Percentiles rank a stretch among this genome's conserved stretches.
phyloP scores from a whole-genome alignment of 2,888 invertebrate species.

The Physocephala rufipes region DNA sequence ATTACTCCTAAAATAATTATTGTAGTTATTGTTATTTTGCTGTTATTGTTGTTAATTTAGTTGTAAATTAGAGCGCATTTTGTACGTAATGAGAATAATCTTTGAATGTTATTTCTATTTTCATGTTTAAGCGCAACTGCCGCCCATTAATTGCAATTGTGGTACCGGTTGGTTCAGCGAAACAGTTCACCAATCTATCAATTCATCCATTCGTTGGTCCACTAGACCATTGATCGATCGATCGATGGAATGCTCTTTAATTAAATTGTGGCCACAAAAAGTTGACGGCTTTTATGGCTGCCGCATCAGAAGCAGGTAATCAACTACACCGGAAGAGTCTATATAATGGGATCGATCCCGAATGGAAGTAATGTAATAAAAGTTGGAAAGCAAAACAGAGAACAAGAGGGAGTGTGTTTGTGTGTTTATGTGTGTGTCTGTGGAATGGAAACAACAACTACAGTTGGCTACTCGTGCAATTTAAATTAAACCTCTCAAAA shows the following conservation, averaged over 20 bases:
- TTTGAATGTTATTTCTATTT: constrained; percentile 3
- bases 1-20: neutral
- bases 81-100: neutral
- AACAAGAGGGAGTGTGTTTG: neutral
- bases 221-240: neutral
- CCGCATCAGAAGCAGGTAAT: neutral
- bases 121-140: too few relatives aligned
- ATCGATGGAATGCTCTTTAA: neutral
- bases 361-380: constrained; percentile 5
- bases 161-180: neutral
- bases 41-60: constrained; percentile 1
- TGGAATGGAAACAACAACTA: too few relatives aligned
- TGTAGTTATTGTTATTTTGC: neutral
- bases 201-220: neutral
- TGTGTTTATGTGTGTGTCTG: too few relatives aligned
- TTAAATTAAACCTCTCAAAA: too few relatives aligned
- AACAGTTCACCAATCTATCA: neutral
- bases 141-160: neutral
- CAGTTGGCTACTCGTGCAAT: too few relatives aligned
- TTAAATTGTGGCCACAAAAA: constrained; percentile 19
- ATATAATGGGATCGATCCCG: neutral
- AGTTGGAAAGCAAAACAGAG: neutral
- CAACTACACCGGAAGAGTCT: constrained; percentile 2
- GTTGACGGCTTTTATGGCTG: neutral
- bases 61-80: constrained; percentile 7